These are phyloP conservation scores for Ceyx margarethae DNA, from an alignment of 2,113 vertebrate genomes.

Conservation along the genomic window DNA sequence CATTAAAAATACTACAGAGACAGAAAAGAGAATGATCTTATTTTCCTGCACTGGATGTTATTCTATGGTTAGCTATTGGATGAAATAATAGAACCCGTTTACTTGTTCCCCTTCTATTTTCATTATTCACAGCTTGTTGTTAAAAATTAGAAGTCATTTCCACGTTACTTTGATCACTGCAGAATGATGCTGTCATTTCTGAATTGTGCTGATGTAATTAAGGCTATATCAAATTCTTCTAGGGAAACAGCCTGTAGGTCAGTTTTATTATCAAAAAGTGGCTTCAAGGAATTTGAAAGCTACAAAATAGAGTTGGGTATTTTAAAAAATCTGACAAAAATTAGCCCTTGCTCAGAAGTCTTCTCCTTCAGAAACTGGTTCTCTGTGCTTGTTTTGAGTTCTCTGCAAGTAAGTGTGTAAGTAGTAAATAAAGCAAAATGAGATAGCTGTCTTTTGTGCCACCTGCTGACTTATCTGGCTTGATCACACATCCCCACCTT, in stretches of 20 bases:
- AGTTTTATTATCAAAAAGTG: background rate
- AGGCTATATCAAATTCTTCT: background rate
- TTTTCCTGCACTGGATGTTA: background rate
- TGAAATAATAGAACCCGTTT: background rate
- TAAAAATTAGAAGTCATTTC: background rate
- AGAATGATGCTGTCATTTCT: background rate
- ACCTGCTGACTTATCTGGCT: background rate
- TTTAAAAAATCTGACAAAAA: slow-evolving; percentile 2
- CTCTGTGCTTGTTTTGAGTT: background rate
- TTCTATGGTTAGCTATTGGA: background rate
- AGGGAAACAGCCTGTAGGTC: background rate
- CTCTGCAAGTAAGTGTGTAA: background rate
- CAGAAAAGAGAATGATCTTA: background rate
- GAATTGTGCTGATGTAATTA: slow-evolving; percentile 18
- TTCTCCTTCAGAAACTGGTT: background rate
- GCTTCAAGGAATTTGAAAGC: background rate
- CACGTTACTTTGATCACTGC: background rate
- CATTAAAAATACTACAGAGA: background rate
- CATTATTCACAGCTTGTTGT: background rate
- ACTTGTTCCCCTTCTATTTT: background rate
- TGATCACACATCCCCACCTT: background rate
- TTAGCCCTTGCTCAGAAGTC: slow-evolving; percentile 47
- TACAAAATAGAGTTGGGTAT: background rate
- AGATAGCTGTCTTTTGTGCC: background rate
- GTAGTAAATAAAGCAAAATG: background rate